Conservation (phyloP, 2,113 vertebrate species). For the Oreotrochilus melanogaster region DNA sequence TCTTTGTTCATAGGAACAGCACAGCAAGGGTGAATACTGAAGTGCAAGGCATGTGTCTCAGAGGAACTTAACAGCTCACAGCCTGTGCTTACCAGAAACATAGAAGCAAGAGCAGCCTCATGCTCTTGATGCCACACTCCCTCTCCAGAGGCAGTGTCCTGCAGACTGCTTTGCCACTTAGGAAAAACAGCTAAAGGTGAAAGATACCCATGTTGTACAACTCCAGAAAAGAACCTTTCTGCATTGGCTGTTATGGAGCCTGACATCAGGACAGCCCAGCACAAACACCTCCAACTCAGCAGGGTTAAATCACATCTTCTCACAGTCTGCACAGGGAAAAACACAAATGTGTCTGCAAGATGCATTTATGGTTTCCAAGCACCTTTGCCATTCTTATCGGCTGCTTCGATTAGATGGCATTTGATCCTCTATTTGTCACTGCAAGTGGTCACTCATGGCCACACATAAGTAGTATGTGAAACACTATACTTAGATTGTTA, state of each 20-base stretch:
- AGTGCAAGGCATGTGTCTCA: accelerated
- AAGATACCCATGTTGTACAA: background rate
- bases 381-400: background rate
- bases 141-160: background rate
- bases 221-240: background rate
- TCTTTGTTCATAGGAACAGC: background rate
- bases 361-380: background rate
- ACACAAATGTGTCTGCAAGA: background rate
- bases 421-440: background rate
- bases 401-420: background rate
- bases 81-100: background rate
- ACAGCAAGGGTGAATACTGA: background rate
- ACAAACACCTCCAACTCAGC: background rate
- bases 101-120: background rate
- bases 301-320: background rate
- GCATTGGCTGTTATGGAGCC: background rate
- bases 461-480: background rate
- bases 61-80: background rate
- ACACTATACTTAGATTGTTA: background rate
- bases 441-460: background rate
- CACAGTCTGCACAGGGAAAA: background rate
- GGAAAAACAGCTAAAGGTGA: background rate
- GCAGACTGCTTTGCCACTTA: background rate
- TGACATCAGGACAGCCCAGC: background rate
- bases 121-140: background rate